Percentiles rank a stretch among this genome's conserved stretches.
phyloP scores from a whole-genome alignment of 2,888 invertebrate genomes.

The Tanypteryx hageni region DNA sequence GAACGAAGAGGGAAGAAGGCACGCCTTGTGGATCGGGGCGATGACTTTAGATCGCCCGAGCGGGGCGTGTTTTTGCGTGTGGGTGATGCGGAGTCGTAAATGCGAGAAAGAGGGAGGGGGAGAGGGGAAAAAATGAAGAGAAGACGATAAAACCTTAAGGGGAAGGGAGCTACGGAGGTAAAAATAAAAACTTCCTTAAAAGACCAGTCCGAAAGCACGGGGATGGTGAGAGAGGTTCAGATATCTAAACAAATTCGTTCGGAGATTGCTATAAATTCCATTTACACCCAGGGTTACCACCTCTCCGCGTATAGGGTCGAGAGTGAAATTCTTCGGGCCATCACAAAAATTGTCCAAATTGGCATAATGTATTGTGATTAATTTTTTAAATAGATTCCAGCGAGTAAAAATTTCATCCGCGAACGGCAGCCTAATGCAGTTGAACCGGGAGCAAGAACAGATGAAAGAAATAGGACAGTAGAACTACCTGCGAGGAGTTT shows the following conservation, averaged over 20 bases:
- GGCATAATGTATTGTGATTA: no score
- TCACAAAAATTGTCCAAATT: no score
- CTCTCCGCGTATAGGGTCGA: no score
- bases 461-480: no score
- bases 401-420: no score
- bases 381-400: no score
- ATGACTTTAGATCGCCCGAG: not conserved
- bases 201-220: not conserved
- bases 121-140: slow-evolving; percentile 8
- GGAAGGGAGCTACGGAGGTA: not conserved
- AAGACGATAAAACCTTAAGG: not conserved
- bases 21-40: slow-evolving; percentile 22
- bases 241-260: slow-evolving; percentile 8
- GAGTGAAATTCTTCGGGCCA: no score
- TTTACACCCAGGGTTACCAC: not conserved
- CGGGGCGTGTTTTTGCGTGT: not conserved
- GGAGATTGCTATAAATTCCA: not conserved
- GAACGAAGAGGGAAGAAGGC: not conserved
- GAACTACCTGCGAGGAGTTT: no score
- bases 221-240: not conserved
- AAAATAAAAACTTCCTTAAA: not conserved
- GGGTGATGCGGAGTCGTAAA: not conserved
- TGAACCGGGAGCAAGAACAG: no score
- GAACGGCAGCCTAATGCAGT: no score
- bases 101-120: not conserved